A percentile compares a stretch with the other conserved stretches of the same genome.
These are phyloP conservation scores for Sebastes minor DNA, from an alignment of 2,797 vertebrate species.

Conservation along the genomic window DNA sequence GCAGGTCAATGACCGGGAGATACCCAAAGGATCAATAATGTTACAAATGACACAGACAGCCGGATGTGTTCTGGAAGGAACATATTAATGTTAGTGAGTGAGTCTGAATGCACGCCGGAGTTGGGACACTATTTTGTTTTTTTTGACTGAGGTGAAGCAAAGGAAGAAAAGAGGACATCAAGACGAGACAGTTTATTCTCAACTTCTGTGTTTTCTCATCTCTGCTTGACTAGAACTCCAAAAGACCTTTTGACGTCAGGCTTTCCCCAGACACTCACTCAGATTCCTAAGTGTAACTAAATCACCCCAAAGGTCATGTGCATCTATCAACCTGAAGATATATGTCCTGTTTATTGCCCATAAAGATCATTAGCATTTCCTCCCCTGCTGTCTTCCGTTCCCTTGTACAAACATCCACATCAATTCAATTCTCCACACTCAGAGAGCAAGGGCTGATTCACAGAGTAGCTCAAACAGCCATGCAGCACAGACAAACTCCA, in stretches of 20 bases:
- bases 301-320: constrained; percentile 65
- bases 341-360: constrained; percentile 70
- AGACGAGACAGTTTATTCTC: background rate
- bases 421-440: constrained; percentile 61
- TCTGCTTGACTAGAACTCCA: constrained; percentile 42
- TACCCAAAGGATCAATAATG: constrained; percentile 3
- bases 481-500: constrained; percentile 33
- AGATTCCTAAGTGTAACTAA: constrained; percentile 63
- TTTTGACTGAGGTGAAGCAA: constrained; percentile 8
- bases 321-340: constrained; percentile 61
- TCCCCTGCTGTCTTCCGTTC: constrained; percentile 52
- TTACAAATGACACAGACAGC: constrained; percentile 13
- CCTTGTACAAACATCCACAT: constrained; percentile 65
- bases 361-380: constrained; percentile 71
- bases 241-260: constrained; percentile 50
- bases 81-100: background rate
- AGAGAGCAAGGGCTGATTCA: constrained; percentile 33
- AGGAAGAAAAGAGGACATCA: constrained; percentile 13
- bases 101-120: background rate
- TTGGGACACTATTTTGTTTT: background rate
- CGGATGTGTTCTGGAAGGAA: background rate
- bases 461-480: constrained; percentile 24
- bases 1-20: constrained; percentile 27
- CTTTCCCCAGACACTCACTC: constrained; percentile 44
- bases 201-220: constrained; percentile 56